A percentile compares a stretch with the other conserved stretches of the same genome.
phyloP scores from a whole-genome alignment of 1,140 invertebrate species.

The Plodia interpunctella region DNA sequence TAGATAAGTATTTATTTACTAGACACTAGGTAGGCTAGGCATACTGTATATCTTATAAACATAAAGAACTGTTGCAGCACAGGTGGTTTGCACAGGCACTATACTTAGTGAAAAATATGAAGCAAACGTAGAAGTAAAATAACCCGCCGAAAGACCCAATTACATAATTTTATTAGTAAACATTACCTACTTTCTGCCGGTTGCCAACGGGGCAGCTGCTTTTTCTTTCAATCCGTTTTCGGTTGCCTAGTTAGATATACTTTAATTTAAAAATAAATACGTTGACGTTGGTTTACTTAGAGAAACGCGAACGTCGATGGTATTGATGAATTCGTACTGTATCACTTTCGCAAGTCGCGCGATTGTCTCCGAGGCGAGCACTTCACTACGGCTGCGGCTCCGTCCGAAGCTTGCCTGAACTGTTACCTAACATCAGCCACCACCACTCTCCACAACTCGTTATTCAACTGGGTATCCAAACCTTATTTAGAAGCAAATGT shows the following conservation, averaged over 20 bases:
- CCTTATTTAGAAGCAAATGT: too few species aligned
- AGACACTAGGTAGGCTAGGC: too few species aligned
- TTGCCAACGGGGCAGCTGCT: background rate
- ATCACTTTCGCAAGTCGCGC: constrained; percentile 14
- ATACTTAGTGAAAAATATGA: background rate
- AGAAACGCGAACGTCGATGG: background rate
- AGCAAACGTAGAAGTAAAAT: background rate
- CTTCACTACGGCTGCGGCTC: constrained; percentile 5
- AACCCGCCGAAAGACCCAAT: background rate
- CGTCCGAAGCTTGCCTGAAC: background rate
- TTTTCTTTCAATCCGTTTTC: background rate
- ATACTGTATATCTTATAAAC: too few species aligned
- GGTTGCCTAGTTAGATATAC: background rate
- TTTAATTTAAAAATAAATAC: background rate
- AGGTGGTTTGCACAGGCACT: too few species aligned
- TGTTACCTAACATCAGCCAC: constrained; percentile 22
- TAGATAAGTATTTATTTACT: too few species aligned
- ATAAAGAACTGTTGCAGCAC: too few species aligned
- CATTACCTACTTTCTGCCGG: constrained; percentile 10
- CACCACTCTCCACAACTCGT: constrained; percentile 1
- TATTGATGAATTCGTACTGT: background rate
- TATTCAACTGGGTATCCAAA: constrained; percentile 15
- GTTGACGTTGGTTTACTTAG: background rate
- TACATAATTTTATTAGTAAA: constrained; percentile 19
- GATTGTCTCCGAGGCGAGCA: background rate